These are phyloP conservation scores for Siniperca chuatsi DNA, from an alignment of 2,113 vertebrate genomes.

Conservation along the genomic window DNA sequence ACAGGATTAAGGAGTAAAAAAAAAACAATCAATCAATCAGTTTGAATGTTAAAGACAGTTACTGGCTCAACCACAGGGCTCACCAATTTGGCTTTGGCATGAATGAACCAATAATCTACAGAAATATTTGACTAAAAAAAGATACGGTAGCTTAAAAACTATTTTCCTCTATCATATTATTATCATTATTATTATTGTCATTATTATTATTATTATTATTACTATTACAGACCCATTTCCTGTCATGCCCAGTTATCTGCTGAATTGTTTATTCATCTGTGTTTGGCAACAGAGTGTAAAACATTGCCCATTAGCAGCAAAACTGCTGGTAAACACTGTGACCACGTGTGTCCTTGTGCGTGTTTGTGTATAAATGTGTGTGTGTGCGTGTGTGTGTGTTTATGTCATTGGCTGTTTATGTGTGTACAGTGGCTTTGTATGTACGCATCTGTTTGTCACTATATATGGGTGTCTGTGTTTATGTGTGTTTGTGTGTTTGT, in stretches of 20 bases:
- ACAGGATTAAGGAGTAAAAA: background rate
- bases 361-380: background rate
- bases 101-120: background rate
- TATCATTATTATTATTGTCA: background rate
- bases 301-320: constrained; percentile 56
- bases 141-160: background rate
- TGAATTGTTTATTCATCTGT: constrained; percentile 69
- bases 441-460: constrained; percentile 34
- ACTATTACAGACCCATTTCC: background rate
- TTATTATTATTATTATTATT: background rate
- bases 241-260: constrained; percentile 25
- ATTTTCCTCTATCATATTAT: background rate
- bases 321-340: constrained; percentile 36
- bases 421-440: constrained; percentile 17
- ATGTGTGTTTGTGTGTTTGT: constrained; percentile 4
- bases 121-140: background rate
- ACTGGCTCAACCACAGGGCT: background rate
- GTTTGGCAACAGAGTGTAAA: constrained; percentile 57
- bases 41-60: constrained; percentile 1
- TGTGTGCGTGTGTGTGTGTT: background rate
- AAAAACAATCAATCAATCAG: background rate
- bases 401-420: constrained; percentile 20
- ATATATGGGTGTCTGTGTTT: constrained; percentile 10
- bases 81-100: background rate
- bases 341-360: constrained; percentile 10